phyloP scores from a whole-genome alignment of 2,113 vertebrate genomes.

The Burhinus oedicnemus region DNA sequence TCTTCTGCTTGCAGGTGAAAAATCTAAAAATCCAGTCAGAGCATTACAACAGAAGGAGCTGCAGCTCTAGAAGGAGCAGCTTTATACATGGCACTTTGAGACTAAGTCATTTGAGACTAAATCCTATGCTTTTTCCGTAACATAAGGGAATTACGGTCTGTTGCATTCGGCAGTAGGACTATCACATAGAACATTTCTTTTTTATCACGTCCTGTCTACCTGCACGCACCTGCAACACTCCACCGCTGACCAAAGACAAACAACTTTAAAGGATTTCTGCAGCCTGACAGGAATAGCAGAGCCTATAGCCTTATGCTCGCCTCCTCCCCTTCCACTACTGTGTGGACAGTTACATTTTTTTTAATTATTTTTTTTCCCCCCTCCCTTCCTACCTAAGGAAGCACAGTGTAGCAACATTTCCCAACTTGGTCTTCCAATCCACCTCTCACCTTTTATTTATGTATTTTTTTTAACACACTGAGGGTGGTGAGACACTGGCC shows the following conservation, averaged over 20 bases:
- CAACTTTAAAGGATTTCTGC: not conserved
- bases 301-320: not conserved
- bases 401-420: not conserved
- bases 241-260: not conserved
- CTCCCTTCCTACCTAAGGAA: not conserved
- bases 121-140: not conserved
- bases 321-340: not conserved
- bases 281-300: not conserved
- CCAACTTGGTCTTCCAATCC: not conserved
- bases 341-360: not conserved
- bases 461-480: no score
- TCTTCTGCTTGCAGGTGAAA: not conserved
- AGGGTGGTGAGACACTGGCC: no score
- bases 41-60: not conserved
- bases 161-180: not conserved
- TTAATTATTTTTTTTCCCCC: not conserved
- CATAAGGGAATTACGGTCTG: not conserved
- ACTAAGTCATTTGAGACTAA: not conserved
- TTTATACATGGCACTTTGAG: rapidly evolving
- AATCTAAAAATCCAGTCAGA: not conserved
- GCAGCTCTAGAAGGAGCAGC: not conserved
- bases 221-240: not conserved
- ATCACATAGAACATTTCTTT: not conserved
- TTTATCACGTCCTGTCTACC: not conserved
- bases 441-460: not conserved